Evolutionary conservation across 2,113 vertebrate genomes (phyloP), one percentile per base, ranked within the genome.

Genomic region (Pterocles gutturalis): DNA sequence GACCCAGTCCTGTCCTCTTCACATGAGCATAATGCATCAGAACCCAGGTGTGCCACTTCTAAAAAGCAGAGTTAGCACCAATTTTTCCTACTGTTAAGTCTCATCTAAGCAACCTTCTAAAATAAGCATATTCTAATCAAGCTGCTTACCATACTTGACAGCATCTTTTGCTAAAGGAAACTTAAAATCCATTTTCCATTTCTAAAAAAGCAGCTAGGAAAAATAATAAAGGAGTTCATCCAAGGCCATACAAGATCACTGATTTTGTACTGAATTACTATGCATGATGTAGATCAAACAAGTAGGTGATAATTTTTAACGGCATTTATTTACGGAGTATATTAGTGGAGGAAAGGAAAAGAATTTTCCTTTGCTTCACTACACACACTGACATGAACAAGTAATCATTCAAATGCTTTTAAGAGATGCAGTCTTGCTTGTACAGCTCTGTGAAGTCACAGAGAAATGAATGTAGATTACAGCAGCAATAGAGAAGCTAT

Each of bases 401-500:
- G 92, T 71, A 96, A 97, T 97, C 96, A 93, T 89, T 97, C 96
- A 97, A 87, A 96, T 81, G 90, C 90, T 97, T 95, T 96, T 96
- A 97, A 94, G 92, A 97, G 83, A 93, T 92, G 81, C 94, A 95
- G 88, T 78, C 94, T 96, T 90, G 79, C 94, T 89, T 90, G 90
- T 89, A 96, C 89, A 97, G 86, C 46, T 82, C 91, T 67, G 78
- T 61, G 84, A 69, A 98, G 87, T 93, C 94, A 88, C 81, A 83
- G 76, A 96, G 80, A 97, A 97, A 97, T 96, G 94, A 97, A 97
- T 96, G 96, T 77, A 97, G 96, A 97, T 96, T 98, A 89, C 82
- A 97, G 95, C 82, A 92, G 92, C 93, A 95, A 98, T 96, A 97
- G 89, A 96, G 91, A 96, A 96, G 94, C 95, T 96, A 97, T 97